Base-by-base conservation (phyloP, 92 coral and sea anemone species). In the Nematostella vectensis region DNA sequence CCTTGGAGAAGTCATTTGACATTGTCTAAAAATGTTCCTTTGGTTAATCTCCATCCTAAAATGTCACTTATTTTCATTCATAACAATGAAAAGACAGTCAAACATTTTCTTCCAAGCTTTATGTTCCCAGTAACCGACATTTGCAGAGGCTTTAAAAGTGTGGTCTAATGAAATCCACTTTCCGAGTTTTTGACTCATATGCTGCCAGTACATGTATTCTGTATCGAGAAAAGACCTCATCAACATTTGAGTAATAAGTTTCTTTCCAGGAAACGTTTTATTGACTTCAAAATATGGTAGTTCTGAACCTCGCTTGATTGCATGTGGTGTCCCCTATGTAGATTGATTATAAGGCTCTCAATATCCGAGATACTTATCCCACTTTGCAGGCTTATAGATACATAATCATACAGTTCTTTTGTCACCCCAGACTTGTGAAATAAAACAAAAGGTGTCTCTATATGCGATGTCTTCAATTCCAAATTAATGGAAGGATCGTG, bases 41-140 rank as follows among this genome's bases (percentile, higher is more conserved):
- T 78, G 26, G 85, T 65, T 11, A 78, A 59, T 33, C 72, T 79
- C 75, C 85, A 72, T 47, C 67, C 75, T 25, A 78, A 49, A 33
- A 78, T 57, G 29, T 69, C 70, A 52, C 79, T 62, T 20, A n/a
- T 72, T 45, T 45, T 78, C 80, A 59, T 78, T 72, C 82, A 68
- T 69, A 11, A 75, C 65, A 48, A 75, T 68, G 47, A 74, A 75
- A 44, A 75, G 56, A 50, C 69, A 39, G 53, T 72, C 66, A 33
- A 33, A 33, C 6, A 33, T 6, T 6, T 33, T 33, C 6, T 33
- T 33, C 40, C 40, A 33, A 6, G 15, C 40, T 6, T 33, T 33
- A 15, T 33, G 40, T 15, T 33, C 40, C 40, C 40, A 33, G 15
- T 33, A 33, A 6, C 40, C 40, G 15, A 33, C 40, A 15, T 33